Percentiles rank a stretch among this genome's conserved stretches.
Conservation (phyloP, 2,797 vertebrate genomes). For the Peromyscus aztecus region DNA sequence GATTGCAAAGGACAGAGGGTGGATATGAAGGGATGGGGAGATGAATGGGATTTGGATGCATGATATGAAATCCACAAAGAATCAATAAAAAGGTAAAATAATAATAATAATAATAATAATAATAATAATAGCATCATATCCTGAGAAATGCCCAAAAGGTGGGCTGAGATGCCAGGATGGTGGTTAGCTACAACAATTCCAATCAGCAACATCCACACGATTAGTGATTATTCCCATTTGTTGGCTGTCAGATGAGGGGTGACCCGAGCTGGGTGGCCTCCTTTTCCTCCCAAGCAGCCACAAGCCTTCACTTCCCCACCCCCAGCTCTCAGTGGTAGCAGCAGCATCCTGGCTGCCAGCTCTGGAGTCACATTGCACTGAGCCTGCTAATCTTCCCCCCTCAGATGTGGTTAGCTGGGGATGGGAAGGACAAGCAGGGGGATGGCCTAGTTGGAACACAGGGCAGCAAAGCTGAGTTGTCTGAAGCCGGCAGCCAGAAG, state of each 20-base stretch:
- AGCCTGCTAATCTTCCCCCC: conserved; percentile 94
- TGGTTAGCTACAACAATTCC: neutral
- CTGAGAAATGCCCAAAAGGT: neutral
- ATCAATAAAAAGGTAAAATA: neutral
- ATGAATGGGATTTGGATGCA: neutral
- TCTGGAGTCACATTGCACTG: conserved; percentile 90
- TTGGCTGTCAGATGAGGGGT: conserved; percentile 63
- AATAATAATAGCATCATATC: neutral
- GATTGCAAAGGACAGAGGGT: no score
- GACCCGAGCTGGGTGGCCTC: conserved; percentile 63
- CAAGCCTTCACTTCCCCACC: conserved; percentile 77
- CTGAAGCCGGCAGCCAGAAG: conserved; percentile 94
- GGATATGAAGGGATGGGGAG: neutral
- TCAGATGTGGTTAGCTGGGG: conserved; percentile 94
- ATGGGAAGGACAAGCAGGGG: neutral
- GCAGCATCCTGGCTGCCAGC: conserved; percentile 62
- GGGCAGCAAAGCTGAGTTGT: conserved; percentile 91
- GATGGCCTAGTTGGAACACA: conserved; percentile 91
- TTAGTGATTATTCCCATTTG: neutral
- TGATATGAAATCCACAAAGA: neutral
- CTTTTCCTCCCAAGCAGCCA: neutral
- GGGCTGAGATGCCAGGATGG: neutral
- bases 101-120: no score
- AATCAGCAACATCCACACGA: neutral
- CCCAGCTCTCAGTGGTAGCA: conserved; percentile 49